Percentiles rank a stretch among this genome's conserved stretches.
phyloP scores from a whole-genome alignment of 2,888 invertebrate species.

The Drosophila testacea region DNA sequence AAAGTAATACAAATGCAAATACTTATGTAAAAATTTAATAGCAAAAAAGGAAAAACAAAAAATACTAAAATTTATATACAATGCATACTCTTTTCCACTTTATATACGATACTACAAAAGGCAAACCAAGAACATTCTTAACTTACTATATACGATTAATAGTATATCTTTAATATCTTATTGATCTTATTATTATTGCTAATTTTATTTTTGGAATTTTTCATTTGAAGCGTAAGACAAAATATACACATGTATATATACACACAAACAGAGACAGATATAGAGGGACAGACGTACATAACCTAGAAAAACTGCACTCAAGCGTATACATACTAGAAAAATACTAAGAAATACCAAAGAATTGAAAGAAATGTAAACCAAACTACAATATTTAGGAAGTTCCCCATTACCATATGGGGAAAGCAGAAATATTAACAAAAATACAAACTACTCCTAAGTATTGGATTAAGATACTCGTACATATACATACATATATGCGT shows the following conservation, averaged over 20 bases:
- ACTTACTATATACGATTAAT: conserved; percentile 42
- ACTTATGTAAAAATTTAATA: conserved; percentile 26
- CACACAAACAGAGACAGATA: conserved; percentile 33
- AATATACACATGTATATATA: conserved; percentile 33
- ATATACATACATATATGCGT: no score
- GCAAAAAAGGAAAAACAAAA: conserved; percentile 16
- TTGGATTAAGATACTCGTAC: background rate
- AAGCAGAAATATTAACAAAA: conserved; percentile 4
- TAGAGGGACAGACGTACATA: conserved; percentile 23
- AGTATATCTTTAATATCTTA: conserved; percentile 31
- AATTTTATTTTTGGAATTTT: background rate
- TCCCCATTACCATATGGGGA: background rate
- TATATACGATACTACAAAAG: conserved; percentile 54
- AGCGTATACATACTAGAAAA: background rate
- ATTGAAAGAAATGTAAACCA: conserved; percentile 1
- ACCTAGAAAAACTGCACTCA: conserved; percentile 15
- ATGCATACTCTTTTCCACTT: conserved; percentile 72
- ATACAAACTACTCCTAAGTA: conserved; percentile 6
- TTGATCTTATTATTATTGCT: conserved; percentile 10
- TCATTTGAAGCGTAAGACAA: conserved; percentile 1
- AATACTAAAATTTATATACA: conserved; percentile 53
- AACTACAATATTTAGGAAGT: conserved; percentile 3
- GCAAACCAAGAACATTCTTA: conserved; percentile 38
- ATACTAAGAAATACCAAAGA: conserved; percentile 28
- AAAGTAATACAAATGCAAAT: conserved; percentile 36